Evolutionary conservation across 2,888 invertebrate species (phyloP).

Genomic region (Operophtera brumata): DNA sequence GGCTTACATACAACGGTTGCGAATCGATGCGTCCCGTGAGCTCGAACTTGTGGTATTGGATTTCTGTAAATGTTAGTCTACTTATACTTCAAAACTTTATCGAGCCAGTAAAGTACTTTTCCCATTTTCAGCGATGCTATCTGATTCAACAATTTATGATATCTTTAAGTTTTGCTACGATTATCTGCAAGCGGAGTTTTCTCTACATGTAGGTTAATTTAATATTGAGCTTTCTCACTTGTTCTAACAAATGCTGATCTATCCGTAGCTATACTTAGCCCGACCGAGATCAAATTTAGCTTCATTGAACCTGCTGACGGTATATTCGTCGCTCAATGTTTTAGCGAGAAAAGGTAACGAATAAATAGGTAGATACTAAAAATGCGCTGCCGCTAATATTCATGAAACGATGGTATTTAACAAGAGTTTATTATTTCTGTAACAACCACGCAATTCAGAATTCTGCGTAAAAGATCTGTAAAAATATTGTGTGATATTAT

Average conservation of each 20-base stretch:
- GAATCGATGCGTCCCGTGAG: slow-evolving; percentile 50
- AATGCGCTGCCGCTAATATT: too few species aligned
- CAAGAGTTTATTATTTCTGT: slow-evolving; percentile 1
- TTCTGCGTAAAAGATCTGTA: not conserved
- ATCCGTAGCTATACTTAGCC: not conserved
- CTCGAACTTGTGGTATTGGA: slow-evolving; percentile 37
- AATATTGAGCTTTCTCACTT: not conserved
- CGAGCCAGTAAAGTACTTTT: slow-evolving; percentile 21
- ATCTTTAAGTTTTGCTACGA: not conserved
- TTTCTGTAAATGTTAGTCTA: slow-evolving; percentile 33
- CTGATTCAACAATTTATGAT: slow-evolving; percentile 8
- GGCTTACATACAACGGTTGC: slow-evolving; percentile 37
- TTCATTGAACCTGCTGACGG: slow-evolving; percentile 1
- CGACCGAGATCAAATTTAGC: slow-evolving; percentile 1
- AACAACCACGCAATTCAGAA: not conserved
- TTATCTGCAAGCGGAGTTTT: not conserved
- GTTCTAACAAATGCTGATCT: too few species aligned
- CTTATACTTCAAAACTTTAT: slow-evolving; percentile 23
- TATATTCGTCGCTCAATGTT: slow-evolving; percentile 9
- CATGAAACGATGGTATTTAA: not conserved
- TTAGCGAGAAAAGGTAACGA: too few species aligned
- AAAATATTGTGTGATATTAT: not conserved
- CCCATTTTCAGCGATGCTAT: slow-evolving; percentile 11
- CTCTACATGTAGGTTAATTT: too few species aligned
- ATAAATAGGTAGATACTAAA: too few species aligned